Conservation (phyloP, 2,888 invertebrate species). For the Leucoptera coffeella region DNA sequence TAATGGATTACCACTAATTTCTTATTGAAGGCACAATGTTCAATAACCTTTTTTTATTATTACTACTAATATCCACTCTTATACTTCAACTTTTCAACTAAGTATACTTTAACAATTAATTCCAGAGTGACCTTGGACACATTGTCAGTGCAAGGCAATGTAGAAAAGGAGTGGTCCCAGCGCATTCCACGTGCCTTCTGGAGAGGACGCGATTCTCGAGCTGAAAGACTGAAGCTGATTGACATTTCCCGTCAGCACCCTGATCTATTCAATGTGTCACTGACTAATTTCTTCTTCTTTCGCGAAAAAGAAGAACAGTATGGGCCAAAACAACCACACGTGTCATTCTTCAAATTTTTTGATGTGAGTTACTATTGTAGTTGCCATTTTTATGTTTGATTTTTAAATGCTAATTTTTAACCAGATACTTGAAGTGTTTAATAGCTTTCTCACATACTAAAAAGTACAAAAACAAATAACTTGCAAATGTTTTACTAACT, state of each 20-base stretch:
- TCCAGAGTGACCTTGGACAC: conserved; percentile 81
- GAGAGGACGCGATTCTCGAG: conserved; percentile 89
- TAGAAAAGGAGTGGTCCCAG: conserved; percentile 63
- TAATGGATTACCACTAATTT: no score
- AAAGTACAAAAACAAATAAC: conserved; percentile 1
- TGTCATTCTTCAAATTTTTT: conserved; percentile 92
- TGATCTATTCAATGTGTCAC: conserved; percentile 80
- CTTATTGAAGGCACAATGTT: no score
- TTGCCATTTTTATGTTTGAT: no score
- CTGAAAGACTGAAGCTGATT: conserved; percentile 75
- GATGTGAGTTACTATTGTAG: conserved; percentile 76
- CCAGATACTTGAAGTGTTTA: no score
- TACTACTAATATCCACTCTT: no score
- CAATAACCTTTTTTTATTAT: no score
- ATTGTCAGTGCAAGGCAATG: conserved; percentile 81
- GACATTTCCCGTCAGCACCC: conserved; percentile 65
- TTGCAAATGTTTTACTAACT: not conserved
- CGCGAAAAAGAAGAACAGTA: conserved; percentile 75
- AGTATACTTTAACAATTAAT: no score
- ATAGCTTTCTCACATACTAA: conserved; percentile 1
- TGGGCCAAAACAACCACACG: conserved; percentile 77
- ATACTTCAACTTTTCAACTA: no score
- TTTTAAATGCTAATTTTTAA: no score
- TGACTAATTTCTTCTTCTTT: conserved; percentile 96
- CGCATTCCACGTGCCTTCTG: conserved; percentile 78